These are phyloP conservation scores for Diorhabda elongata DNA, from an alignment of 1,140 invertebrate genomes.

Conservation along the genomic window DNA sequence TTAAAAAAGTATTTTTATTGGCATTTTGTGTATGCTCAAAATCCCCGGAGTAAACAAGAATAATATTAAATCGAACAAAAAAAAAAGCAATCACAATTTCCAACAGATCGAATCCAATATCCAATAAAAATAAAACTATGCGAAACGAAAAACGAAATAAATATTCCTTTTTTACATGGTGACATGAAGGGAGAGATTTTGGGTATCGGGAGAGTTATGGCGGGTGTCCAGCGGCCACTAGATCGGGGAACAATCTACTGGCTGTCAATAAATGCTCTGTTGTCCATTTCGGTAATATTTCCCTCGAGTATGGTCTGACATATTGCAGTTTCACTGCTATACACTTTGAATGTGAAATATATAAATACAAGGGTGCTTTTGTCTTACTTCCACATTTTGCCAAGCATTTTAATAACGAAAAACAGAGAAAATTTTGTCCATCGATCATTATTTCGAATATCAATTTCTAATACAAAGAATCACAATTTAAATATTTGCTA, in stretches of 20 bases:
- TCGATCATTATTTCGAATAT: not conserved
- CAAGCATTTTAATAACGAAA: not conserved
- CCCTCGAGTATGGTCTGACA: conserved; percentile 39
- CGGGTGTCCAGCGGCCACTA: conserved; percentile 40
- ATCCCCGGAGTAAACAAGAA: conserved; percentile 21
- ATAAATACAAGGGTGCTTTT: not conserved
- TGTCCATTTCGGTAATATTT: conserved; percentile 40
- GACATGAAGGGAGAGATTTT: conserved; percentile 19
- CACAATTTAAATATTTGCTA: too few relatives aligned
- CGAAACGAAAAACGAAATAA: conserved; percentile 40
- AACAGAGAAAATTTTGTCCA: not conserved
- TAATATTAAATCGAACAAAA: conserved; percentile 22
- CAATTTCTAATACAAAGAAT: not conserved
- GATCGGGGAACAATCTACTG: conserved; percentile 44
- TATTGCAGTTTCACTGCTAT: conserved; percentile 39
- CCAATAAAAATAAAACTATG: conserved; percentile 42
- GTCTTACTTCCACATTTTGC: not conserved
- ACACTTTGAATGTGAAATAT: conserved; percentile 31
- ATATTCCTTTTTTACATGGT: conserved; percentile 37
- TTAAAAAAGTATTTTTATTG: conserved; percentile 25
- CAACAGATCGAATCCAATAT: conserved; percentile 34
- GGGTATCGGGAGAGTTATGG: conserved; percentile 38
- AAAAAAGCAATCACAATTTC: conserved; percentile 22
- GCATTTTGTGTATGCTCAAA: conserved; percentile 17
- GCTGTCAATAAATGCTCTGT: conserved; percentile 42